Evolutionary conservation across 2,113 vertebrate species (phyloP).

Genomic region (Catharus bicknelli): DNA sequence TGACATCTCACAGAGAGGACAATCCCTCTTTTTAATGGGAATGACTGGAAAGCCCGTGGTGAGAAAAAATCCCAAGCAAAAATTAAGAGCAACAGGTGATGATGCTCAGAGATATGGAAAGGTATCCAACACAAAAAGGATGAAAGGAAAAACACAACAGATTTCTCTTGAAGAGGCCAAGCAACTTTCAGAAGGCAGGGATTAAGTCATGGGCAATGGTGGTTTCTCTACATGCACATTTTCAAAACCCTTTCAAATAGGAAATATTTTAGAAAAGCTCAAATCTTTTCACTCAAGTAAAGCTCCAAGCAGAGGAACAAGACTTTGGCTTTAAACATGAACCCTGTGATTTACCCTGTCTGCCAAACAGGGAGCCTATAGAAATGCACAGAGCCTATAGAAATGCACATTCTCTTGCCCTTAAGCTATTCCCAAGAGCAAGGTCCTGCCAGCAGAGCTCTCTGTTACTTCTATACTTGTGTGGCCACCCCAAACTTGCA

Average conservation of each 20-base stretch:
- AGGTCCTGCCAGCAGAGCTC: not conserved
- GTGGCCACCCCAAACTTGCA: fast-evolving
- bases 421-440: not conserved
- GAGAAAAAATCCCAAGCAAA: not conserved
- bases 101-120: not conserved
- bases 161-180: not conserved
- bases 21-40: not conserved
- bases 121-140: not conserved
- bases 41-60: not conserved
- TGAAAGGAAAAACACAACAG: not conserved
- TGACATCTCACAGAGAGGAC: not conserved
- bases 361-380: not conserved
- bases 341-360: not conserved
- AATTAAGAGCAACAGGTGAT: not conserved
- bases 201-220: not conserved
- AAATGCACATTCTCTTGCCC: fast-evolving
- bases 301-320: not conserved
- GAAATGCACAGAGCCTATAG: too few relatives aligned
- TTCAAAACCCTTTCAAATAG: not conserved
- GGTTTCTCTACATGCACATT: not conserved
- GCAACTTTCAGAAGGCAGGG: not conserved
- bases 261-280: not conserved
- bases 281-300: not conserved
- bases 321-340: not conserved
- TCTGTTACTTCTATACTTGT: fast-evolving